Conservation (phyloP, 2,113 vertebrate species). For the Macrotis lagotis region DNA sequence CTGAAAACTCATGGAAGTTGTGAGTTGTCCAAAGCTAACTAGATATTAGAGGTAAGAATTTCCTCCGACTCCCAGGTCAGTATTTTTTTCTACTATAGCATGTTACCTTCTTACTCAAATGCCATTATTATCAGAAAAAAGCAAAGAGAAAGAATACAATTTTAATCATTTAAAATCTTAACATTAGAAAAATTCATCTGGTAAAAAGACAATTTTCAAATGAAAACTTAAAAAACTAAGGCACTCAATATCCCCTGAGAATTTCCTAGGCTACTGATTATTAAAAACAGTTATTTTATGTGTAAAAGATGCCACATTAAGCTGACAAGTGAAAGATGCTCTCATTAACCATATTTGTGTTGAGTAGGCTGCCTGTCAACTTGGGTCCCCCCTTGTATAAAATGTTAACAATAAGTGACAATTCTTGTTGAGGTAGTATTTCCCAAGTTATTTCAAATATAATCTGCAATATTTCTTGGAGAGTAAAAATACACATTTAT, state of each 20-base stretch:
- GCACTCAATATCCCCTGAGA: slow-evolving; percentile 54
- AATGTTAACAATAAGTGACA: slow-evolving; percentile 48
- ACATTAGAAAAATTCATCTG: too few relatives aligned
- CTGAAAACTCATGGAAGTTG: too few relatives aligned
- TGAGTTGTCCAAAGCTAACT: too few relatives aligned
- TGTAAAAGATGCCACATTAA: slow-evolving; percentile 48
- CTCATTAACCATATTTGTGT: slow-evolving; percentile 64
- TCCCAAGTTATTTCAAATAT: slow-evolving; percentile 30
- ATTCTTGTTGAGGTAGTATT: neutral
- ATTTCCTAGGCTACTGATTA: slow-evolving; percentile 66
- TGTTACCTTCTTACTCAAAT: too few relatives aligned
- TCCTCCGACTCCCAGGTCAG: too few relatives aligned
- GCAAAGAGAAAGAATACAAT: too few relatives aligned
- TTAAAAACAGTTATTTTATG: slow-evolving; percentile 51
- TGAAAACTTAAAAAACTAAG: neutral
- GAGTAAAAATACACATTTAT: slow-evolving; percentile 2
- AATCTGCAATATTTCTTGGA: slow-evolving; percentile 16
- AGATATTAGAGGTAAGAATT: too few relatives aligned
- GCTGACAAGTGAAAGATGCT: slow-evolving; percentile 48
- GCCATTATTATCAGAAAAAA: too few relatives aligned
- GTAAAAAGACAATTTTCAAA: too few relatives aligned
- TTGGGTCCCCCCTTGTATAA: slow-evolving; percentile 41
- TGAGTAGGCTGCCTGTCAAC: slow-evolving; percentile 51
- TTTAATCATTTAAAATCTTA: too few relatives aligned
- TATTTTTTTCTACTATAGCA: too few relatives aligned